Percentiles rank a stretch among this genome's conserved stretches.
Evolutionary conservation across 2,797 vertebrate species (phyloP).

Genomic region (Lepilemur ruficaudatus): DNA sequence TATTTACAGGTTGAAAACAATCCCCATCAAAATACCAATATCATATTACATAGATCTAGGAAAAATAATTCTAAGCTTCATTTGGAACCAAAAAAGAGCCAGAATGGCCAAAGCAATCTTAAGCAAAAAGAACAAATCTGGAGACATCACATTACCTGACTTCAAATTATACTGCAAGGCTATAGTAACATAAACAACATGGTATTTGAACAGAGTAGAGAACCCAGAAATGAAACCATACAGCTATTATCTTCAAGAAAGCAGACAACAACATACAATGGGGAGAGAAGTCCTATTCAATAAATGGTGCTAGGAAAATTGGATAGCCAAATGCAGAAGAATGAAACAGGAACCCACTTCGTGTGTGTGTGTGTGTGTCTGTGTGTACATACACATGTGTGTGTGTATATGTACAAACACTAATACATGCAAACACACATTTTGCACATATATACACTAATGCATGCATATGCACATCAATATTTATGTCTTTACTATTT

Average conservation of each 20-base stretch:
- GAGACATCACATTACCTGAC: neutral
- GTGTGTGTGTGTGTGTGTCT: too few species aligned
- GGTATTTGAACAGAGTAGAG: neutral
- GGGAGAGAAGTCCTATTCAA: neutral
- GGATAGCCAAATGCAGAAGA: neutral
- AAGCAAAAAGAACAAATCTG: neutral
- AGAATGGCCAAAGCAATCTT: neutral
- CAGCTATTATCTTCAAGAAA: neutral
- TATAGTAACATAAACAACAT: neutral
- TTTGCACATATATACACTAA: neutral
- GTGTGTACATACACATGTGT: neutral
- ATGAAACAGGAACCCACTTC: too few species aligned
- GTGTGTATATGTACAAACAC: neutral
- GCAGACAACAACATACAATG: neutral
- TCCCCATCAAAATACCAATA: neutral
- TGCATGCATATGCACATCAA: neutral
- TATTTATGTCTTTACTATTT: neutral
- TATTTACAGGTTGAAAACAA: neutral
- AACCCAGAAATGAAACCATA: neutral
- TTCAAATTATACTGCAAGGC: neutral
- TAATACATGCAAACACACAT: neutral
- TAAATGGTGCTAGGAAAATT: neutral
- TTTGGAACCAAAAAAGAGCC: neutral
- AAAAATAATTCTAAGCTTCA: neutral
- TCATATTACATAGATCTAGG: neutral